A percentile compares a stretch with the other conserved stretches of the same genome.
Conservation (phyloP, 2,113 vertebrate genomes). For the Phoenicopterus ruber region DNA sequence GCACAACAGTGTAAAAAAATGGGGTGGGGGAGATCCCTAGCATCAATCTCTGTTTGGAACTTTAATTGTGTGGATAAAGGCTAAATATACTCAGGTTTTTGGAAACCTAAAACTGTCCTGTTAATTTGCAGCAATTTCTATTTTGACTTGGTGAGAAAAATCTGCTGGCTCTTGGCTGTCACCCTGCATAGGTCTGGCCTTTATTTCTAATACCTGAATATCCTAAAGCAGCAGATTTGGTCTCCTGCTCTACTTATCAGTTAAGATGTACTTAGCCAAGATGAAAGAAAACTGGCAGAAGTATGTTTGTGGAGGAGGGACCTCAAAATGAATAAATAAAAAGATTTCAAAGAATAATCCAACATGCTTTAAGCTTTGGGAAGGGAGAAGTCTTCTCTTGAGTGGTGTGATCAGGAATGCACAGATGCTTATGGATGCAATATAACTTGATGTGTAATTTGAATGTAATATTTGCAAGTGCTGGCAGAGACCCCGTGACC, state of each 20-base stretch:
- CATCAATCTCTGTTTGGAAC: background rate
- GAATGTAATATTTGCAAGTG: background rate
- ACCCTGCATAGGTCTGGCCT: background rate
- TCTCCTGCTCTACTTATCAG: background rate
- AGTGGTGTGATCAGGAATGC: background rate
- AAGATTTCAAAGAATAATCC: background rate
- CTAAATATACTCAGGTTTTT: background rate
- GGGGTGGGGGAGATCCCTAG: too few species aligned
- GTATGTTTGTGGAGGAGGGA: background rate
- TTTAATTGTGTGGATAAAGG: background rate
- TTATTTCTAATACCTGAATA: background rate
- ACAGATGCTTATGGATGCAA: background rate
- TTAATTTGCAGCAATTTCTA: background rate
- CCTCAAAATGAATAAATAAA: background rate
- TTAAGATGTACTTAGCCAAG: background rate
- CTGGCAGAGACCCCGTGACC: background rate
- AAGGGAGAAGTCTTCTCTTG: background rate
- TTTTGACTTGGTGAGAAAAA: background rate
- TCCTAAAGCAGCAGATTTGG: background rate
- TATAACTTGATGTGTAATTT: background rate
- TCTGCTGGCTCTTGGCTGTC: background rate
- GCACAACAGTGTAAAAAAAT: background rate
- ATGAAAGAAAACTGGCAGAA: background rate
- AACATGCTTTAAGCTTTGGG: background rate
- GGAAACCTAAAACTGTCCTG: background rate